A percentile compares a stretch with the other conserved stretches of the same genome.
Evolutionary conservation across 2,797 vertebrate genomes (phyloP).

Genomic region (Rhynchotus rufescens): DNA sequence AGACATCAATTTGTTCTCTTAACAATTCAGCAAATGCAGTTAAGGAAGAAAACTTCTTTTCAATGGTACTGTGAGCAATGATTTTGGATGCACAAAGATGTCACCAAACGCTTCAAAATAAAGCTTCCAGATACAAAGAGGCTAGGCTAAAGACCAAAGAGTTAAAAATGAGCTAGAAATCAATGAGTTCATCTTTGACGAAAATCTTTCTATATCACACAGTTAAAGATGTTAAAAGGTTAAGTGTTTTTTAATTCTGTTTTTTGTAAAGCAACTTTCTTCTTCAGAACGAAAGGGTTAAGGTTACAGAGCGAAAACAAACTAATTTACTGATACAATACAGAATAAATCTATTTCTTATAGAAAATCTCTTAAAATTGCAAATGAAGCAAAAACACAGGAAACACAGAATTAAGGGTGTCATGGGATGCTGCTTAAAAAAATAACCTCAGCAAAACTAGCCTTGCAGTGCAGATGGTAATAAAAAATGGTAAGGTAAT

Average conservation of each 20-base stretch:
- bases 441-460: constrained; percentile 51
- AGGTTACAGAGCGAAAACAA: not conserved
- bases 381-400: constrained; percentile 63
- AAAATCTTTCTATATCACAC: not conserved
- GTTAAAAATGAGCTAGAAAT: not conserved
- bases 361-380: constrained; percentile 51
- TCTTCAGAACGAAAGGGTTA: constrained; percentile 21
- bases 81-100: not conserved
- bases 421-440: constrained; percentile 50
- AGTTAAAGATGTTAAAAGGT: not conserved
- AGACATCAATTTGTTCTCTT: constrained; percentile 3
- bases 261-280: not conserved
- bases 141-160: not conserved
- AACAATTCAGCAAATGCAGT: not conserved
- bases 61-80: not conserved
- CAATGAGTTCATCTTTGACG: not conserved
- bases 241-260: not conserved
- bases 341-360: constrained; percentile 24
- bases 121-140: not conserved
- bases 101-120: not conserved
- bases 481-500: constrained; percentile 39
- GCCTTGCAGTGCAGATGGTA: constrained; percentile 36
- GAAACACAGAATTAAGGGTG: constrained; percentile 65
- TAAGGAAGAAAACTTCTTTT: constrained; percentile 40
- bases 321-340: constrained; percentile 16